Base-by-base conservation (phyloP, 2,888 invertebrate genomes). In the Campaea margaritaria region DNA sequence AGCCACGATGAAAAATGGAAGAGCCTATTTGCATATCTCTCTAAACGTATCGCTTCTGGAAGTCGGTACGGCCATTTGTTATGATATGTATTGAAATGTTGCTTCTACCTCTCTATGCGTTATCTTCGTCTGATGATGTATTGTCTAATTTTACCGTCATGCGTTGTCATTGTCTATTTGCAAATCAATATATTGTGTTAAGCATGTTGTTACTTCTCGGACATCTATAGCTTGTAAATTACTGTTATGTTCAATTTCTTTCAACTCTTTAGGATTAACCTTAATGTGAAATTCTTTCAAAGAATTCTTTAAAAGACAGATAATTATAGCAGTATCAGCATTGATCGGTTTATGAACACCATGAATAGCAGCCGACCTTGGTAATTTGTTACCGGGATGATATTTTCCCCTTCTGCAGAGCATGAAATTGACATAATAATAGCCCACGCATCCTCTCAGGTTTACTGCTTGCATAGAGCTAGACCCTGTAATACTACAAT, bases 1-100 rank as follows among this genome's bases (percentile, higher is more conserved):
- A 72, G 67, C 70, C 72, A 73, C 74, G 76, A 78, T 82, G 81
- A 83, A 82, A 84, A 83, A 83, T 81, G 75, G 74, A 73, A 73
- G 74, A 76, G 74, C 65, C 72, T 59, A 64, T 66, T 75, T 74
- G 73, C 74, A 75, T 75, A 76, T 76, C 74, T 74, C 73, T 76
- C 72, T 73, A 73, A 72, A 74, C 70, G 64, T 71, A 78, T 75
- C 70, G 73, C 62, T 67, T 72, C 56, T 64, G 56, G 61, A 69
- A 69, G 69, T 65, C 58, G 62, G 67, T 66, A 54, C 56, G 64
- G 51, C 59, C 68, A 76, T 78, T 75, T 74, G 70, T 76, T 69
- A 68, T 66, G 64, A 63, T 65, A 68, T 57, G 62, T 58, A 72
- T 71, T 67, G 68, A 70, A 73, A 69, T 62, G 64, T 59, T 60